phyloP scores from a whole-genome alignment of 2,888 invertebrate genomes.

The Petrolisthes cinctipes region DNA sequence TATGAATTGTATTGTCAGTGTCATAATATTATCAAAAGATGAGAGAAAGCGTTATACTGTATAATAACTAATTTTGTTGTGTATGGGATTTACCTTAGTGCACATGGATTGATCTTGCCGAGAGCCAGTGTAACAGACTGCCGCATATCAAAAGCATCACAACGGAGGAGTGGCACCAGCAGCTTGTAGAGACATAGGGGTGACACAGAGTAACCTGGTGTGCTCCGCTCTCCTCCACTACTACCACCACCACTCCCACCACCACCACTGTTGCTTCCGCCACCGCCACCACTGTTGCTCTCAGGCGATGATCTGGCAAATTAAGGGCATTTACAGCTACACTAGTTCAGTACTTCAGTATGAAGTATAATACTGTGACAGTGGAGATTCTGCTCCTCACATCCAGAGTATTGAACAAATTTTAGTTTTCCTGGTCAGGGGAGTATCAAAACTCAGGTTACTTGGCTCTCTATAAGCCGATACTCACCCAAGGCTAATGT shows the following conservation, averaged over 20 bases:
- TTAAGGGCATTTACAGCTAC: no score
- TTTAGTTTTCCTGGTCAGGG: no score
- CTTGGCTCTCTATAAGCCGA: neutral
- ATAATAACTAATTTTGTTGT: neutral
- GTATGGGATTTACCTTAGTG: conserved; percentile 80
- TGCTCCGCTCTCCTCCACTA: conserved; percentile 53
- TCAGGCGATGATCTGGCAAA: conserved; percentile 86
- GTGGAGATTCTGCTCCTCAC: no score
- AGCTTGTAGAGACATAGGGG: conserved; percentile 92
- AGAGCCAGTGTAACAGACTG: conserved; percentile 94
- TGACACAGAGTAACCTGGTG: conserved; percentile 77
- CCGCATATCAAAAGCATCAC: conserved; percentile 92
- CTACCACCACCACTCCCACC: conserved; percentile 72
- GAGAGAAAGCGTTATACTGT: neutral
- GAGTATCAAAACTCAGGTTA: neutral
- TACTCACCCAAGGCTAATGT: conserved; percentile 85
- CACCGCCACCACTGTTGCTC: conserved; percentile 66
- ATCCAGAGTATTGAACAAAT: no score
- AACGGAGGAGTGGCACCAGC: conserved; percentile 90
- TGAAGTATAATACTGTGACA: no score
- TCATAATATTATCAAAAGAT: neutral
- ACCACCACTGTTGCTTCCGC: conserved; percentile 64
- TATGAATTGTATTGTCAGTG: no score
- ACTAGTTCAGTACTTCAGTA: no score
- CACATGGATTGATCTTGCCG: conserved; percentile 94